Percentiles rank a stretch among this genome's conserved stretches.
phyloP scores from a whole-genome alignment of 2,888 invertebrate species.

The Synergus itoensis region DNA sequence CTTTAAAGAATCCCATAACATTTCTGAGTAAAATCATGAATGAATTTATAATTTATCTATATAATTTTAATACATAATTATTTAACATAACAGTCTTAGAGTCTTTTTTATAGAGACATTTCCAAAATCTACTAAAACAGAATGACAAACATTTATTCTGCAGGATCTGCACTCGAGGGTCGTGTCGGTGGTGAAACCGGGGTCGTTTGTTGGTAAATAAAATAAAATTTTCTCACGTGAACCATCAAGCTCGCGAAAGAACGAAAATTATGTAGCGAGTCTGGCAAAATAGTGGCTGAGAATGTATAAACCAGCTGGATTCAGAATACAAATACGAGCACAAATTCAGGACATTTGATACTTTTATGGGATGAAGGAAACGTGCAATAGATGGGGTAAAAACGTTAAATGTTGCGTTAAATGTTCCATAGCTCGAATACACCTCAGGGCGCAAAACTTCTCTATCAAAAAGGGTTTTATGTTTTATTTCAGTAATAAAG shows the following conservation, averaged over 20 bases:
- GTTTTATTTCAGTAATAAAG: constrained; percentile 63
- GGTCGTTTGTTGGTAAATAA: constrained; percentile 33
- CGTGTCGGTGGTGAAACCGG: neutral
- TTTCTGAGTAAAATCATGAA: neutral
- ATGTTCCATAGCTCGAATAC: constrained; percentile 2
- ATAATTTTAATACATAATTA: neutral
- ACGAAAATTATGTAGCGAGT: constrained; percentile 25
- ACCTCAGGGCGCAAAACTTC: neutral
- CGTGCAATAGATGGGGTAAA: neutral
- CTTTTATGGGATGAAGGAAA: neutral
- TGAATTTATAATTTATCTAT: neutral
- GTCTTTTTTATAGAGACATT: neutral
- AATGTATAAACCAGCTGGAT: constrained; percentile 25
- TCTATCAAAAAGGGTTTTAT: neutral
- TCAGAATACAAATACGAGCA: neutral
- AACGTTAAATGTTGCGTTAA: constrained; percentile 19
- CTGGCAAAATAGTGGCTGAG: neutral
- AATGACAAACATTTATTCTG: constrained; percentile 22
- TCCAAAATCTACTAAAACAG: constrained; percentile 3
- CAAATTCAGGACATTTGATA: neutral
- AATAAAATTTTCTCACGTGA: constrained; percentile 39
- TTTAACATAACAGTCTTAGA: neutral
- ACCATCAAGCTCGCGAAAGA: constrained; percentile 8
- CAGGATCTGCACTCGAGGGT: constrained; percentile 14
- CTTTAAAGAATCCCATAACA: neutral